A percentile compares a stretch with the other conserved stretches of the same genome.
These are phyloP conservation scores for Rhinichthys klamathensis DNA, from an alignment of 2,113 vertebrate genomes.

Conservation along the genomic window DNA sequence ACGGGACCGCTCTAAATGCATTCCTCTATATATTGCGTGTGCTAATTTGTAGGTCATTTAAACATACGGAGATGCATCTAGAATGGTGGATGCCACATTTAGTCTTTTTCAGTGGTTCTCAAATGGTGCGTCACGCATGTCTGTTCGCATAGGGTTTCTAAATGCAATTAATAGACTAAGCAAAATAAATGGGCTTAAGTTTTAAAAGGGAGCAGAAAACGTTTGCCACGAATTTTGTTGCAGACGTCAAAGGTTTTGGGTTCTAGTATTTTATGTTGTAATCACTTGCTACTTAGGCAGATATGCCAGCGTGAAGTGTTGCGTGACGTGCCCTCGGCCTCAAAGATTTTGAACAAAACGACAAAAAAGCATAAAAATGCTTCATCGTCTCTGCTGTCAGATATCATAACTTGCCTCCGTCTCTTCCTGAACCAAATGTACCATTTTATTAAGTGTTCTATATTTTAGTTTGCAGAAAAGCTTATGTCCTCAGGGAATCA, in stretches of 20 bases:
- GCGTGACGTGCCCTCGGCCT: not conserved
- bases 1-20: constrained; percentile 55
- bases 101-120: not conserved
- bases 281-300: constrained; percentile 45
- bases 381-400: constrained; percentile 17
- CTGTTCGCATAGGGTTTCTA: not conserved
- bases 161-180: not conserved
- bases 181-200: not conserved
- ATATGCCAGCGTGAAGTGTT: constrained; percentile 22
- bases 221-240: not conserved
- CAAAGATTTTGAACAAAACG: not conserved
- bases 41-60: constrained; percentile 52
- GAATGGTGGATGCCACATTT: not conserved
- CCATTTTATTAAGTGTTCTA: constrained; percentile 9
- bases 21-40: constrained; percentile 62
- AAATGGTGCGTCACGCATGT: not conserved
- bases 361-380: constrained; percentile 31
- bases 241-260: not conserved
- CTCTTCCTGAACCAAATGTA: constrained; percentile 40
- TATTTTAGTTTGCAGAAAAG: not conserved
- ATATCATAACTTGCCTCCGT: constrained; percentile 30
- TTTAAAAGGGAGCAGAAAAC: not conserved
- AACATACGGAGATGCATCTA: constrained; percentile 24
- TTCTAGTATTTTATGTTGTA: constrained; percentile 61
- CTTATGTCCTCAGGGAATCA: not conserved